Conservation (phyloP, 1,140 invertebrate species). For the Drosophila pseudoobscura region DNA sequence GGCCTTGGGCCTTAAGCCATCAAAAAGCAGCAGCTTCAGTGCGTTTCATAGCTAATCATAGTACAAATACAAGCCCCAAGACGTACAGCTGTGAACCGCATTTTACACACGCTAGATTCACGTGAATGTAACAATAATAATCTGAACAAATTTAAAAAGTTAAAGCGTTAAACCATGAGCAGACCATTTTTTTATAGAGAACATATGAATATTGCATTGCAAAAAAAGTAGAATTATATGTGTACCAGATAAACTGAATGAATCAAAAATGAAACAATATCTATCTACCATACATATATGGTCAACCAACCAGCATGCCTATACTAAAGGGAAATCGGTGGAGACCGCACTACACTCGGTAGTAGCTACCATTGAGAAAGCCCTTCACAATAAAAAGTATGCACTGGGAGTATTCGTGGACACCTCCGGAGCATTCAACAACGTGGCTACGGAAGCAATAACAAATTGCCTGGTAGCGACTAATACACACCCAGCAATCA, state of each 20-base stretch:
- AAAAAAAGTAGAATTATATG: slow-evolving; percentile 3
- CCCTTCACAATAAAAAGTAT: too few species aligned
- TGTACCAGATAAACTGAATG: slow-evolving; percentile 4
- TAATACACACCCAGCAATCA: too few species aligned
- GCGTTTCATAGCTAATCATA: slow-evolving; percentile 5
- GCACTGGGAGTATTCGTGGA: too few species aligned
- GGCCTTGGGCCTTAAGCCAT: too few species aligned
- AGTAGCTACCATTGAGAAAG: too few species aligned
- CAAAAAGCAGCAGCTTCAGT: background rate
- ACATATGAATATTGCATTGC: slow-evolving; percentile 20
- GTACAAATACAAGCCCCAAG: background rate
- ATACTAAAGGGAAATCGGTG: too few species aligned
- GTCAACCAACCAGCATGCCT: background rate
- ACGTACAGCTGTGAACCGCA: too few species aligned
- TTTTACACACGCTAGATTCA: slow-evolving; percentile 2
- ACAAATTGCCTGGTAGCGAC: too few species aligned
- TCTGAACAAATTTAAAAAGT: slow-evolving; percentile 20
- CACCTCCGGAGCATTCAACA: too few species aligned
- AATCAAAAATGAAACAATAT: slow-evolving; percentile 17
- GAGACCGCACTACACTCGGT: slow-evolving; percentile 1
- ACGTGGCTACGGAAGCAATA: too few species aligned
- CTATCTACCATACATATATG: slow-evolving; percentile 15
- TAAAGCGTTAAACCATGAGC: background rate
- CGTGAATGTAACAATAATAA: slow-evolving; percentile 62
- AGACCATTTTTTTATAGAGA: slow-evolving; percentile 25